Conservation (phyloP, 2,888 invertebrate species). For the Hirtodrosophila histrioides region DNA sequence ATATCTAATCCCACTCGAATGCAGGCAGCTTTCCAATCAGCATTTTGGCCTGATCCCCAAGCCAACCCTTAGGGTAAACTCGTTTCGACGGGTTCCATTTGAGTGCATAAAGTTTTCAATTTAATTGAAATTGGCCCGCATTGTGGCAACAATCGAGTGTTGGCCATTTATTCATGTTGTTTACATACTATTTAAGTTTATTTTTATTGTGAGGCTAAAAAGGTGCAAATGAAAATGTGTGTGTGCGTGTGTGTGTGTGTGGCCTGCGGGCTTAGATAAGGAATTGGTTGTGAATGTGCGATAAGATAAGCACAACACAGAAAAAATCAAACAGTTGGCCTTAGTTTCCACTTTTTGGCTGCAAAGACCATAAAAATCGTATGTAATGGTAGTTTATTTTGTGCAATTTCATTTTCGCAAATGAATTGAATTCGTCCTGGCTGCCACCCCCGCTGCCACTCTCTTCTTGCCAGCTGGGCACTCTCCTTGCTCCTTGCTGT, state of each 20-base stretch:
- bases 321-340: constrained; percentile 62
- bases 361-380: constrained; percentile 48
- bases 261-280: constrained; percentile 51
- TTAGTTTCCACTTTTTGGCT: constrained; percentile 19
- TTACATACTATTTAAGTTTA: constrained; percentile 67
- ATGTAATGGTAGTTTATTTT: constrained; percentile 44
- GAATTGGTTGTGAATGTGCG: constrained; percentile 24
- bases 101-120: constrained; percentile 51
- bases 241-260: constrained; percentile 19
- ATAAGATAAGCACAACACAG: constrained; percentile 57
- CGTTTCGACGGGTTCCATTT: constrained; percentile 9
- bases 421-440: constrained; percentile 44
- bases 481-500: constrained; percentile 1
- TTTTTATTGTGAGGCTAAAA: constrained; percentile 56
- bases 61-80: constrained; percentile 23
- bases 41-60: constrained; percentile 11
- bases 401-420: constrained; percentile 41
- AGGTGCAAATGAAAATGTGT: constrained; percentile 51
- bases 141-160: constrained; percentile 30
- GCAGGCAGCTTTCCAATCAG: constrained; percentile 23
- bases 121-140: constrained; percentile 74
- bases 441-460: neutral
- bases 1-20: constrained; percentile 35
- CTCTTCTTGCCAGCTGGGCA: neutral
- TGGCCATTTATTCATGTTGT: constrained; percentile 57